These are phyloP conservation scores for Dynastes maya DNA, from an alignment of 2,888 invertebrate genomes.

Conservation along the genomic window DNA sequence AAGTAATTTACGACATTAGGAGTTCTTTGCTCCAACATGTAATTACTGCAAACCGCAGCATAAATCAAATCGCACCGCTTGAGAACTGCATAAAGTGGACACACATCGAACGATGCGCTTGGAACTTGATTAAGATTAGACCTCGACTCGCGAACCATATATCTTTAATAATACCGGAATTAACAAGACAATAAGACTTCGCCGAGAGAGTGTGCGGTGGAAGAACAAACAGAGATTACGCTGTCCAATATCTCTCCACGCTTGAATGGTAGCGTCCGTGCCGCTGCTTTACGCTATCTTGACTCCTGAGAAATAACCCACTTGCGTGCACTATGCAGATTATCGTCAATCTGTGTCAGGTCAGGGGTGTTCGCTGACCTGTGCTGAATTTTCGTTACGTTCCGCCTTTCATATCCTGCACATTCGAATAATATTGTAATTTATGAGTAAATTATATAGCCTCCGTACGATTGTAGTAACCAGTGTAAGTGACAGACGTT, in stretches of 20 bases:
- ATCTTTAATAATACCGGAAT: conserved; percentile 47
- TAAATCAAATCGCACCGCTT: no score
- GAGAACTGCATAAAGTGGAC: conserved; percentile 13
- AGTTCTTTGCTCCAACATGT: no score
- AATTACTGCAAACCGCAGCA: no score
- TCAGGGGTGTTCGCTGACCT: conserved; percentile 38
- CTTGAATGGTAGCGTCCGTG: conserved; percentile 34
- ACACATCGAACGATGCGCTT: conserved; percentile 23
- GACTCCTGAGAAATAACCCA: conserved; percentile 42
- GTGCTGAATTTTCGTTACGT: conserved; percentile 25
- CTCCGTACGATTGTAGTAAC: background rate
- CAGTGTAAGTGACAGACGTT: no score
- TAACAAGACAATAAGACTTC: conserved; percentile 43
- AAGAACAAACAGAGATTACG: conserved; percentile 43
- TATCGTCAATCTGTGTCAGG: conserved; percentile 46
- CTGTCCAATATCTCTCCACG: conserved; percentile 40
- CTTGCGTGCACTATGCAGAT: conserved; percentile 41
- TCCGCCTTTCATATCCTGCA: conserved; percentile 13
- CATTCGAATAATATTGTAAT: background rate
- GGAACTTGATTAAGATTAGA: conserved; percentile 40
- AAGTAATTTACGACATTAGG: no score
- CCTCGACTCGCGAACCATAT: conserved; percentile 20
- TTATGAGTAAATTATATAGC: conserved; percentile 1
- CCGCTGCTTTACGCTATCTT: conserved; percentile 33
- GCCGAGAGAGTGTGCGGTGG: conserved; percentile 5